Evolutionary conservation across 2,113 vertebrate genomes (phyloP).

Genomic region (Rutilus rutilus): DNA sequence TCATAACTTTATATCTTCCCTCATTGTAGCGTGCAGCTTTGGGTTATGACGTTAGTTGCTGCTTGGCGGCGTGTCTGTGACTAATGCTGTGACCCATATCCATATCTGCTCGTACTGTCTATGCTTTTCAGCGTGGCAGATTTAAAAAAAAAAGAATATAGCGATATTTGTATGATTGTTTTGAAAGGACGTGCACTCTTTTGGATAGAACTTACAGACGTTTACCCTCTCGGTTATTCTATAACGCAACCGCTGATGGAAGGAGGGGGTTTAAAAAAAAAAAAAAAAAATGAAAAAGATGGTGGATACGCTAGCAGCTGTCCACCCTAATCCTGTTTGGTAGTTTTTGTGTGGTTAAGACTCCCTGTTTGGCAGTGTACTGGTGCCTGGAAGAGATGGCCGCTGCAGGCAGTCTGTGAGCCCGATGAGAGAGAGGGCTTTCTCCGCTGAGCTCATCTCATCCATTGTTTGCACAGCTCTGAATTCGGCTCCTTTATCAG

Average conservation of each 20-base stretch:
- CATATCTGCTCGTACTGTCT: conserved; percentile 41
- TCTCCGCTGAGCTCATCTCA: conserved; percentile 57
- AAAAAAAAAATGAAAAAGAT: conserved; percentile 65
- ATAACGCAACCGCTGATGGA: conserved; percentile 44
- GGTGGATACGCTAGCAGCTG: conserved; percentile 74
- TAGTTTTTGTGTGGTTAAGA: conserved; percentile 58
- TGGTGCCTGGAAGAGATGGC: conserved; percentile 50
- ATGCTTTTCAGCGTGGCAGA: neutral
- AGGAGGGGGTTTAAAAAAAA: conserved; percentile 59
- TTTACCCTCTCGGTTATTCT: conserved; percentile 19
- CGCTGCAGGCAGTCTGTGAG: conserved; percentile 43
- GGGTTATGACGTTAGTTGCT: neutral
- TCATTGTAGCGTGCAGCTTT: neutral
- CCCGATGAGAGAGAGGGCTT: conserved; percentile 41
- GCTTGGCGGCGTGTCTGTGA: neutral
- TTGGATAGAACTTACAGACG: neutral
- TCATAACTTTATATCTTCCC: neutral
- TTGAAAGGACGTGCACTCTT: neutral
- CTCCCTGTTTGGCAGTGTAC: conserved; percentile 58
- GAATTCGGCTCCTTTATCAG: conserved; percentile 45
- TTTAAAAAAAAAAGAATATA: neutral
- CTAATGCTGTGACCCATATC: conserved; percentile 36
- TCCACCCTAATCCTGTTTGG: conserved; percentile 73
- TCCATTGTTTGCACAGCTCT: conserved; percentile 55
- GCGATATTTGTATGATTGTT: neutral